A percentile compares a stretch with the other conserved stretches of the same genome.
These are phyloP conservation scores for Microtus richardsoni DNA, from an alignment of 2,113 vertebrate genomes.

Conservation along the genomic window DNA sequence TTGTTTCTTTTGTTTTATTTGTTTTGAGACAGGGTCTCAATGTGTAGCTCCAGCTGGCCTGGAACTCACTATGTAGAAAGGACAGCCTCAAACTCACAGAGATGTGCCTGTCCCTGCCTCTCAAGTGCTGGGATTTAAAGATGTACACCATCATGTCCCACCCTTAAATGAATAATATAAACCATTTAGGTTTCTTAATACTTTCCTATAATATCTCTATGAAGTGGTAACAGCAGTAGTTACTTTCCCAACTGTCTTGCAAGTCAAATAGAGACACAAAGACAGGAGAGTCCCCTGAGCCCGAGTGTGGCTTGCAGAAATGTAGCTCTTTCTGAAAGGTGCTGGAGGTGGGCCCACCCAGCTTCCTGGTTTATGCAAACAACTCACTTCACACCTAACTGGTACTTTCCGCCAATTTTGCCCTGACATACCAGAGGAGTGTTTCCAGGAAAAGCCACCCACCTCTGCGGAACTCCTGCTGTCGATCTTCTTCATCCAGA, in stretches of 20 bases:
- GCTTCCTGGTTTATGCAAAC: not conserved
- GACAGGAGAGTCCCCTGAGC: not conserved
- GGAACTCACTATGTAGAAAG: not conserved
- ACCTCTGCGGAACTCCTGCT: constrained; percentile 99
- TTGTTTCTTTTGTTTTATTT: not conserved
- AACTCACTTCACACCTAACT: not conserved
- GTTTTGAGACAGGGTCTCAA: not conserved
- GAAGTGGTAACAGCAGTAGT: not conserved
- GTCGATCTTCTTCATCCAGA: constrained; percentile 97
- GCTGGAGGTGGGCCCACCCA: not conserved
- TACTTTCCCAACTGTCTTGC: not conserved
- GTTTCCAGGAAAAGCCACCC: constrained; percentile 2
- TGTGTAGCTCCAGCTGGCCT: not conserved
- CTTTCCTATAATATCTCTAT: constrained; percentile 5
- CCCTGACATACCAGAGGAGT: not conserved
- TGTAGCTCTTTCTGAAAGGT: not conserved
- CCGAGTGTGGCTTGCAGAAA: not conserved
- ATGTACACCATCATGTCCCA: not conserved
- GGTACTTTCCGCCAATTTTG: not conserved
- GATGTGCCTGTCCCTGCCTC: not conserved
- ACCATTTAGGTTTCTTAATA: not conserved
- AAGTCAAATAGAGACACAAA: not conserved
- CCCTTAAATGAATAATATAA: not conserved
- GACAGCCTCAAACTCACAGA: not conserved
- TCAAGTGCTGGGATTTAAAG: not conserved